Conservation (phyloP, 2,888 invertebrate species). For the Argyresthia goedartella region DNA sequence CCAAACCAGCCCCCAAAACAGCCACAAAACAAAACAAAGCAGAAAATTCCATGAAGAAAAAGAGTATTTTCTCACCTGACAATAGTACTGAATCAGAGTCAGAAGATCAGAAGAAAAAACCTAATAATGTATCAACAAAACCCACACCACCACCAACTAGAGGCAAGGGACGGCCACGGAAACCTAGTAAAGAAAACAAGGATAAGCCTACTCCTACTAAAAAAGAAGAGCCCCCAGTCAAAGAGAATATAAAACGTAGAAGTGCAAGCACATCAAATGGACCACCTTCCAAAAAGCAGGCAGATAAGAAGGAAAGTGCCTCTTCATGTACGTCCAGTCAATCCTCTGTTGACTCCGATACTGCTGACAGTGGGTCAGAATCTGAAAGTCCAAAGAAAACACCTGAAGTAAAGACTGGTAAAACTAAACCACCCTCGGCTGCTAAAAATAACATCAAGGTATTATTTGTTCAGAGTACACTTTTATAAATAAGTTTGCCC, state of each 20-base stretch:
- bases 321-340: constrained; percentile 60
- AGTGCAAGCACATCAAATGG: constrained; percentile 38
- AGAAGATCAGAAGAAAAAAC: constrained; percentile 42
- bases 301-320: constrained; percentile 44
- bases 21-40: constrained; percentile 34
- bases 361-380: constrained; percentile 58
- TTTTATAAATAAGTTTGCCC: too few species aligned
- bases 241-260: constrained; percentile 42
- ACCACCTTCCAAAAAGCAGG: constrained; percentile 50
- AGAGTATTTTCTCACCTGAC: constrained; percentile 87
- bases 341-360: constrained; percentile 54
- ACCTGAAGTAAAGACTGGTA: constrained; percentile 37
- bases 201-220: constrained; percentile 25
- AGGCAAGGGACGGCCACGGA: constrained; percentile 40
- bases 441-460: neutral
- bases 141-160: constrained; percentile 24
- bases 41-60: constrained; percentile 68
- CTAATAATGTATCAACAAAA: constrained; percentile 35
- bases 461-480: too few species aligned
- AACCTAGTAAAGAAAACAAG: constrained; percentile 48
- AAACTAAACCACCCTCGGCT: constrained; percentile 45
- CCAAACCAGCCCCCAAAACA: constrained; percentile 49
- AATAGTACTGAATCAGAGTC: constrained; percentile 68
- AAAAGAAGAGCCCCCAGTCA: constrained; percentile 27
- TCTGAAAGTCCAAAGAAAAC: constrained; percentile 36